Evolutionary conservation across 1,140 invertebrate species (phyloP).

Genomic region (Drosophila nigrodunni): DNA sequence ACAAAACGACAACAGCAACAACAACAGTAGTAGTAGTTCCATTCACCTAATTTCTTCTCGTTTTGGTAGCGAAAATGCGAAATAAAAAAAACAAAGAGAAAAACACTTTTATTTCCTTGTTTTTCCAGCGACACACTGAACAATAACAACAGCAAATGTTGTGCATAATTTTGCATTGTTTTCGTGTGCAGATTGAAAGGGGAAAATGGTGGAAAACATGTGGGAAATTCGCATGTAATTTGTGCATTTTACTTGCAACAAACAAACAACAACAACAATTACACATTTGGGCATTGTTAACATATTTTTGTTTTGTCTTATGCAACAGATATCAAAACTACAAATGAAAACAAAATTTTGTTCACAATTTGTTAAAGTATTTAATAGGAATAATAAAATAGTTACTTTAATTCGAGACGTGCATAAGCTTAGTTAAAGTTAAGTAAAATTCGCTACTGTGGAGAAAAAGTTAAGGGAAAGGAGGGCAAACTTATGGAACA

Average conservation of each 20-base stretch:
- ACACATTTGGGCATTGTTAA: constrained; percentile 24
- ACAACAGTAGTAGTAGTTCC: constrained; percentile 41
- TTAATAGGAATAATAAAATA: not conserved
- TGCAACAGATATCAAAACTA: constrained; percentile 10
- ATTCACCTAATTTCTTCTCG: constrained; percentile 71
- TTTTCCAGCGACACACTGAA: constrained; percentile 59
- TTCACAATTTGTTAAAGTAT: not conserved
- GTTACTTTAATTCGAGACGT: not conserved
- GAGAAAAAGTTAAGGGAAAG: not conserved
- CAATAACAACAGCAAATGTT: constrained; percentile 29
- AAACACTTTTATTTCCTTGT: constrained; percentile 71
- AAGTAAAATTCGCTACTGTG: not conserved
- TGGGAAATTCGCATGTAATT: constrained; percentile 60
- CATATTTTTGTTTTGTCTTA: constrained; percentile 10
- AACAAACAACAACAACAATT: constrained; percentile 24
- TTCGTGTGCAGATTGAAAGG: not conserved
- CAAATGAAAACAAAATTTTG: not conserved
- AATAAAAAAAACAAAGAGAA: constrained; percentile 40
- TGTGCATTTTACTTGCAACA: constrained; percentile 69
- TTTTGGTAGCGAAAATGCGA: constrained; percentile 19
- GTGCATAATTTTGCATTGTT: constrained; percentile 51
- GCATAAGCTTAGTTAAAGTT: not conserved
- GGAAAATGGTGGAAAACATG: constrained; percentile 1
- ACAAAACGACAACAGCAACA: constrained; percentile 3
- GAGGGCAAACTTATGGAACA: no score